Evolutionary conservation across 2,888 invertebrate species (phyloP).

Genomic region (Agapostemon virescens): DNA sequence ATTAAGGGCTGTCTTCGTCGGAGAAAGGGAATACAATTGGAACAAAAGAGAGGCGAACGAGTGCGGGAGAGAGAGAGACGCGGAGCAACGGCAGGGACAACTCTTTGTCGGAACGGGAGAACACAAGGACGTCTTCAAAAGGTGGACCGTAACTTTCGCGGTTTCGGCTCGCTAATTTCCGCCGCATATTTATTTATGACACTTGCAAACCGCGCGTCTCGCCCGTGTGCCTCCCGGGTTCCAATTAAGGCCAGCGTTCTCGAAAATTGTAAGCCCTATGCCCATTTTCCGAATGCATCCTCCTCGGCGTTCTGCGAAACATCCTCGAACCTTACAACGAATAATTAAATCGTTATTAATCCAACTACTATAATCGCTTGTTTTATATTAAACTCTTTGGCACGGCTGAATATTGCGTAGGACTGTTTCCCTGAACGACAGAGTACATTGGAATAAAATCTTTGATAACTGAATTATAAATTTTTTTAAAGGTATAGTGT

Average conservation of each 20-base stretch:
- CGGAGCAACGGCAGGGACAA: constrained; percentile 28
- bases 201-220: constrained; percentile 37
- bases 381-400: neutral
- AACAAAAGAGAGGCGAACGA: constrained; percentile 5
- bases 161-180: constrained; percentile 70
- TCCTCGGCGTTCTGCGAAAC: neutral
- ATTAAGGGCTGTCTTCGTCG: constrained; percentile 60
- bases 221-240: constrained; percentile 19
- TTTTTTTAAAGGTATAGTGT: too few species aligned
- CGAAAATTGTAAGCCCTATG: constrained; percentile 41
- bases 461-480: too few species aligned
- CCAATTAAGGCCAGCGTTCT: constrained; percentile 36
- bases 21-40: constrained; percentile 9
- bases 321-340: neutral
- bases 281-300: neutral
- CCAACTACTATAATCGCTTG: neutral
- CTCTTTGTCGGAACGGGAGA: constrained; percentile 54
- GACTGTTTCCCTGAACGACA: too few species aligned
- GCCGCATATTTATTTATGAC: constrained; percentile 71
- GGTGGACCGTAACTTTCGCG: constrained; percentile 68
- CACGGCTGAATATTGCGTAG: too few species aligned
- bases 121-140: constrained; percentile 49
- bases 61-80: neutral
- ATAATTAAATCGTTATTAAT: neutral
- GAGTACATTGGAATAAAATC: too few species aligned